Evolutionary conservation across 2,797 vertebrate genomes (phyloP), one percentile per base, ranked within the genome.

Genomic region (Rhinogobio ventralis): DNA sequence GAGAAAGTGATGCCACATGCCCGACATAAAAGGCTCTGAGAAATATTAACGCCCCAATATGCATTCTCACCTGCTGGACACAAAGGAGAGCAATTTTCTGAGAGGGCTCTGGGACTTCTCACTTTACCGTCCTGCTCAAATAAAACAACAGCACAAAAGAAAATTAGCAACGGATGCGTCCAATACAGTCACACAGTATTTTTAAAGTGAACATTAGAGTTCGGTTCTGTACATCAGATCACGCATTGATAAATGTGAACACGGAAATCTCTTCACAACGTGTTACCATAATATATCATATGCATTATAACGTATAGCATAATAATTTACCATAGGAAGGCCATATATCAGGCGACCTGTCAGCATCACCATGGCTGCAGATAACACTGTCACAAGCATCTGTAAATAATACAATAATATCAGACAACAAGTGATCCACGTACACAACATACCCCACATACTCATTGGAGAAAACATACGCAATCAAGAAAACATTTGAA

Each of bases 11-110:
- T n/a, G 33, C 42, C 30, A 19, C 57, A 39, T 17, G 23, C 20
- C 46, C 25, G 9, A 64, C 49, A 28, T 49, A 23, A 74, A 13
- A 64, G 20, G 33, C 3, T 42, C 7, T 17, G 45, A 33, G 57
- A 49, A 53, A 57, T n/a, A 33, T 10, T 36, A 81, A 4, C 51
- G 46, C 4, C 7, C 19, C 23, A 20, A 1, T 17, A 3, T 8
- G 1, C 77, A 82, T 33, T 87, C 88, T 92, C 86, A 95, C 95
- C 95, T 92, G 93, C 20, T 81, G 75, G 45, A 14, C 95, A 95
- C 46, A 19, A 5, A 51, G 3, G 1, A 0, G 0, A 0, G 82
- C 89, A 92, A 0, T 0, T 0, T 4, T 2, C 69, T 10, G 0
- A 7, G 5, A 5, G 14, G 23, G 14, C 60, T 28, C 45, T 79